Conservation (phyloP, 1,140 invertebrate genomes). For the Aphaenogaster ashmeadi region DNA sequence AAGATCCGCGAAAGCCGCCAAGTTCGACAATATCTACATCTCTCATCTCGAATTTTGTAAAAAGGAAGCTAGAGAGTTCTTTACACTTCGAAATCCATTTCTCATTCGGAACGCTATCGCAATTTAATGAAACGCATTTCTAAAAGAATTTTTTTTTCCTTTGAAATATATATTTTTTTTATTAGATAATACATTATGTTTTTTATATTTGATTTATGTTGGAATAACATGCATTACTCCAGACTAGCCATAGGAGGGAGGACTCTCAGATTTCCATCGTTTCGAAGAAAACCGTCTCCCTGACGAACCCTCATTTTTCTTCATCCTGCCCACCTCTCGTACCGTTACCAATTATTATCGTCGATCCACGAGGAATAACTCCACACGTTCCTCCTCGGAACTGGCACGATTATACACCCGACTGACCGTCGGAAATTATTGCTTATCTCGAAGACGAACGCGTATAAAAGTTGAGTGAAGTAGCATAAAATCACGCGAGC, state of each 20-base stretch:
- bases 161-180: slow-evolving; percentile 9
- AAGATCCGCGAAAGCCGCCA: not conserved
- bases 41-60: not conserved
- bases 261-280: slow-evolving; percentile 49
- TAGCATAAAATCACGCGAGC: slow-evolving; percentile 68
- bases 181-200: not conserved
- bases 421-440: slow-evolving; percentile 60
- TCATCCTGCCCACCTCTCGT: slow-evolving; percentile 29
- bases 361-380: slow-evolving; percentile 66
- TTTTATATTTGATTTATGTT: slow-evolving; percentile 17
- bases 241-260: not conserved
- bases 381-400: slow-evolving; percentile 46
- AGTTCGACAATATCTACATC: not conserved
- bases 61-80: not conserved
- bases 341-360: slow-evolving; percentile 75
- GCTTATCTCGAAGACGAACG: slow-evolving; percentile 58
- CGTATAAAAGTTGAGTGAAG: slow-evolving; percentile 58
- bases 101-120: not conserved
- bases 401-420: slow-evolving; percentile 64
- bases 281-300: slow-evolving; percentile 48
- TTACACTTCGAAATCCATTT: not conserved
- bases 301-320: slow-evolving; percentile 66
- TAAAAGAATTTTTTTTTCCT: not conserved
- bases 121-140: not conserved
- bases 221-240: not conserved